Evolutionary conservation across 2,797 vertebrate genomes (phyloP).

Genomic region (Buceros bicornis): DNA sequence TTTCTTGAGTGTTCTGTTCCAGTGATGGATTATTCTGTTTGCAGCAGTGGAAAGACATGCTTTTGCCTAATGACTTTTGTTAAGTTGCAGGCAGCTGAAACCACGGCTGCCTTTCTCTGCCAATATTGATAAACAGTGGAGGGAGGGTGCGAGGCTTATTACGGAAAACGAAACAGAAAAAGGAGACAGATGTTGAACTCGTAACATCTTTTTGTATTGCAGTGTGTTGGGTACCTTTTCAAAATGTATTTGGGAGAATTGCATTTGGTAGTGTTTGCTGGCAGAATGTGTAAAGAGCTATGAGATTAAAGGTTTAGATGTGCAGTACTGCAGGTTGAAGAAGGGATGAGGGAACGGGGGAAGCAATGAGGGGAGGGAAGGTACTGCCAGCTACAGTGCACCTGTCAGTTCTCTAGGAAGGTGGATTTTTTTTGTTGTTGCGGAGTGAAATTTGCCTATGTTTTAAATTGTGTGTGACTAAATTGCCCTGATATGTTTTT

Average conservation of each 20-base stretch:
- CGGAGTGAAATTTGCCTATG: background rate
- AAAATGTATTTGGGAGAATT: background rate
- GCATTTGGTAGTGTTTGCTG: background rate
- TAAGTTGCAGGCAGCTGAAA: conserved; percentile 17
- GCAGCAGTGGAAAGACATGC: background rate
- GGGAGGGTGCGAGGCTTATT: background rate
- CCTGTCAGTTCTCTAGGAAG: background rate
- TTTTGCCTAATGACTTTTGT: conserved; percentile 20
- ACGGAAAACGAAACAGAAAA: background rate
- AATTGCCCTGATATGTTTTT: background rate
- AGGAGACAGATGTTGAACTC: background rate
- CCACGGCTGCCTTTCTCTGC: background rate
- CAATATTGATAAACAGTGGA: conserved; percentile 9
- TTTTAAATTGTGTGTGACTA: background rate
- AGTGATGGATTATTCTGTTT: conserved; percentile 34
- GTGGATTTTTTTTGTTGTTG: background rate
- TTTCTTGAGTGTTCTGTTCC: background rate
- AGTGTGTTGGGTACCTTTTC: background rate
- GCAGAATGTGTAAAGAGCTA: background rate
- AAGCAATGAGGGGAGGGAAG: background rate
- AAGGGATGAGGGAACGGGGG: background rate
- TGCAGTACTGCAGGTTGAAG: background rate
- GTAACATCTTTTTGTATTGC: background rate
- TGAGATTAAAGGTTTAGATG: background rate
- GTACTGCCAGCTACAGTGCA: background rate